Evolutionary conservation across 30 jellyfish, hydroid and myxozoan genomes (phyloP).

Genomic region (Turritopsis rubra): DNA sequence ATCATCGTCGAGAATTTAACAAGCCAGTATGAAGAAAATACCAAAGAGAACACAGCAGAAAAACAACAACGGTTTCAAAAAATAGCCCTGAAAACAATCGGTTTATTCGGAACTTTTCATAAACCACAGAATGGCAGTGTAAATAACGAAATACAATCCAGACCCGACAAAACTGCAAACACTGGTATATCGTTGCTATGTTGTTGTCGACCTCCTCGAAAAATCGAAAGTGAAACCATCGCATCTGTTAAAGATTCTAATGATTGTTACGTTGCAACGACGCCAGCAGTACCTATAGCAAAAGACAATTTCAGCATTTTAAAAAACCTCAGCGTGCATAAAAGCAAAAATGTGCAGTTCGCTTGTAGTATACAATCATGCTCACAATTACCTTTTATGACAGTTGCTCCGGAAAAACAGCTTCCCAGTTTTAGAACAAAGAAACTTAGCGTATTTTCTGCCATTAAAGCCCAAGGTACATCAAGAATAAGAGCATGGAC

Average conservation of each 20-base stretch:
- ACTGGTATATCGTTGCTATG: neutral
- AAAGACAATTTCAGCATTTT: neutral
- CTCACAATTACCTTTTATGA: neutral
- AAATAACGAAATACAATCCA: neutral
- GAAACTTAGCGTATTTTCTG: neutral
- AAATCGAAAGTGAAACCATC: neutral
- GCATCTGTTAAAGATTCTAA: neutral
- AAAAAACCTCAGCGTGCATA: neutral
- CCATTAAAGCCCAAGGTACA: neutral
- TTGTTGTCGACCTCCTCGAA: neutral
- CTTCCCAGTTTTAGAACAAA: neutral
- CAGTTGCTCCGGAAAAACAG: neutral
- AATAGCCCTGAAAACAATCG: neutral
- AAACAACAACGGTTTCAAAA: neutral
- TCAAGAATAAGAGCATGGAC: conserved; percentile 14
- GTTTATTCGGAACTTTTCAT: conserved; percentile 1
- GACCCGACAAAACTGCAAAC: neutral
- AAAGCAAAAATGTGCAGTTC: neutral
- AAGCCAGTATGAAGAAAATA: conserved; percentile 24
- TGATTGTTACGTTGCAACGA: neutral
- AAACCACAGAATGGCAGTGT: neutral
- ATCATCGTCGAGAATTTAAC: conserved; percentile 74
- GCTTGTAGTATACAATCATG: neutral
- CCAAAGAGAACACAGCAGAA: neutral
- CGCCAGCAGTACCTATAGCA: neutral